Conservation (phyloP, 64 coral and sea anemone genomes). For the Hydrozoanthus tunicans region DNA sequence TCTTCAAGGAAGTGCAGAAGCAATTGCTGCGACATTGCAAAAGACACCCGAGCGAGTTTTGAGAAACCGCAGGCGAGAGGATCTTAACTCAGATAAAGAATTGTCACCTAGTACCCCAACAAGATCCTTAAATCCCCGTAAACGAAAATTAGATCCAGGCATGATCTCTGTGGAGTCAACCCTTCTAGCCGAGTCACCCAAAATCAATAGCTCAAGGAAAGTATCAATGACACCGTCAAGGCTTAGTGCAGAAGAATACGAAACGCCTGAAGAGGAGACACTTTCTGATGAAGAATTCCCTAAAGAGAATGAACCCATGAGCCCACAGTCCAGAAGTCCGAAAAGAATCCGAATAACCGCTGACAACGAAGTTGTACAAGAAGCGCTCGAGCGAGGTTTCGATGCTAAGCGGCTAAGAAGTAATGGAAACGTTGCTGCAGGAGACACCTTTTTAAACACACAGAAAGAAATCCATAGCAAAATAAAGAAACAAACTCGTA, state of each 20-base stretch:
- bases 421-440: neutral
- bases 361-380: constrained; percentile 50
- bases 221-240: neutral
- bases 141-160: constrained; percentile 17
- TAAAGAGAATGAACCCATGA: constrained; percentile 55
- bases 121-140: constrained; percentile 25
- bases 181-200: neutral
- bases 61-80: constrained; percentile 24
- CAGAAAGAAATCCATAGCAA: neutral
- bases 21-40: neutral
- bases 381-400: constrained; percentile 49
- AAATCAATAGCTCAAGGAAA: neutral
- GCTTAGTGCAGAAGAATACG: neutral
- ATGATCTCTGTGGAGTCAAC: neutral
- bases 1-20: neutral
- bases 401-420: constrained; percentile 40
- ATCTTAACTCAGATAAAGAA: constrained; percentile 15
- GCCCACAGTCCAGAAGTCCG: constrained; percentile 31
- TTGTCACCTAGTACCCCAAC: neutral
- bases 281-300: constrained; percentile 55
- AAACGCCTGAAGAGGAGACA: neutral
- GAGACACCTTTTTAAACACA: constrained; percentile 32
- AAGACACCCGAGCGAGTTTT: constrained; percentile 48
- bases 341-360: constrained; percentile 55
- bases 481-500: constrained; percentile 25